Percentiles rank a stretch among this genome's conserved stretches.
These are phyloP conservation scores for Diplodus puntazzo DNA, from an alignment of 2,797 vertebrate species.

Conservation along the genomic window DNA sequence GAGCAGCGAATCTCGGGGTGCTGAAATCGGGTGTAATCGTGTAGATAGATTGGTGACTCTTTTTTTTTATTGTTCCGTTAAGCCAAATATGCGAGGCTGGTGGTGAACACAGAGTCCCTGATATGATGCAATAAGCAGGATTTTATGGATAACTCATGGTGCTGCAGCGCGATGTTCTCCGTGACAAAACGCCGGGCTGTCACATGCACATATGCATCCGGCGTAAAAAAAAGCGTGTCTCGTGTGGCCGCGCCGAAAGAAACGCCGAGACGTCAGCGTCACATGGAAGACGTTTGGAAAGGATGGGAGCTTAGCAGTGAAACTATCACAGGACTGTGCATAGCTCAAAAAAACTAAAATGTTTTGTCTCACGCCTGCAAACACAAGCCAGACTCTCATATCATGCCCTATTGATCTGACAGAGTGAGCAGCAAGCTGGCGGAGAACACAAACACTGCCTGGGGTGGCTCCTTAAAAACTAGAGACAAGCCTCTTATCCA, in stretches of 20 bases:
- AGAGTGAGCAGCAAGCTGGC: constrained; percentile 66
- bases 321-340: constrained; percentile 8
- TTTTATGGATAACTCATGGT: constrained; percentile 53
- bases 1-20: constrained; percentile 57
- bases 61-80: constrained; percentile 59
- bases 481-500: constrained; percentile 80
- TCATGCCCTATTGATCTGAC: constrained; percentile 79
- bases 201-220: constrained; percentile 20
- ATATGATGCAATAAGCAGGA: constrained; percentile 61
- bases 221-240: constrained; percentile 24
- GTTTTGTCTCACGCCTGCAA: constrained; percentile 66
- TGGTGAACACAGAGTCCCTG: constrained; percentile 48
- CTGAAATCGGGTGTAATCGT: constrained; percentile 76
- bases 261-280: constrained; percentile 18
- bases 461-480: constrained; percentile 80
- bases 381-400: constrained; percentile 61
- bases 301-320: constrained; percentile 1
- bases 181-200: constrained; percentile 39
- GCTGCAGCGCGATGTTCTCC: constrained; percentile 42
- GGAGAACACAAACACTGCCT: constrained; percentile 80
- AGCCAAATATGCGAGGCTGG: constrained; percentile 62
- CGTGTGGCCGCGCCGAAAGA: constrained; percentile 1
- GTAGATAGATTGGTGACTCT: constrained; percentile 67
- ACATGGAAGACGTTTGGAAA: constrained; percentile 25
- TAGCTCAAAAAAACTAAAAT: constrained; percentile 39